phyloP scores from a whole-genome alignment of 2,113 vertebrate species.

The Willisornis vidua region DNA sequence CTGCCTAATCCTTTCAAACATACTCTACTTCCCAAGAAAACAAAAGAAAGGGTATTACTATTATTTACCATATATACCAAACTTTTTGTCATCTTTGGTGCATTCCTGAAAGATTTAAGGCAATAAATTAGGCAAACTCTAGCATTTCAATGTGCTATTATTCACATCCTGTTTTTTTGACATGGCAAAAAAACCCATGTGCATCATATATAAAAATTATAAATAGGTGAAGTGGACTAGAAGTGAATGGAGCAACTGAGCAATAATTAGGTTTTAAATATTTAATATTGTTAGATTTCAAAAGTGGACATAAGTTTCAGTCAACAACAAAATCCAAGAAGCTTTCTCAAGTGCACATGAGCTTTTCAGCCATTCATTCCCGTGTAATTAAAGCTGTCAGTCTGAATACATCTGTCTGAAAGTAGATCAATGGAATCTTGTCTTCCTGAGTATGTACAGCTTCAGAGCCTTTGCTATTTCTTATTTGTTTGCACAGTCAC shows the following conservation, averaged over 20 bases:
- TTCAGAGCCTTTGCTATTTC: not conserved
- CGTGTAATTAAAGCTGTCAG: conserved; percentile 18
- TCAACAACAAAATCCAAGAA: conserved; percentile 1
- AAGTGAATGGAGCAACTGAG: conserved; percentile 28
- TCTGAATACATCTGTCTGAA: conserved; percentile 7
- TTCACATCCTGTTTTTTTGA: not conserved
- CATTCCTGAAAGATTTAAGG: conserved; percentile 41
- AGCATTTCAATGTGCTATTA: conserved; percentile 40
- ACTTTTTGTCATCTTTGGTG: not conserved
- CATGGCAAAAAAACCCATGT: not conserved
- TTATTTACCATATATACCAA: conserved; percentile 37
- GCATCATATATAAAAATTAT: not conserved
- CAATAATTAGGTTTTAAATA: conserved; percentile 56
- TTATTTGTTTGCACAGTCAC: not conserved
- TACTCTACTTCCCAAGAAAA: not conserved
- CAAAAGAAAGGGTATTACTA: not conserved
- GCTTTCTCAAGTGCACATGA: not conserved
- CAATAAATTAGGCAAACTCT: conserved; percentile 56
- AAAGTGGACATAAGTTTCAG: not conserved
- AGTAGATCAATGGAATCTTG: not conserved
- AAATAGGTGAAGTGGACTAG: not conserved
- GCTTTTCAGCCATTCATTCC: not conserved
- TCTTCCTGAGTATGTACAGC: not conserved
- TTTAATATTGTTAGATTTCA: conserved; percentile 40
- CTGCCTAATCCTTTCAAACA: not conserved